Percentiles rank a stretch among this genome's conserved stretches.
These are phyloP conservation scores for rat (Rattus norvegicus) DNA, from an alignment of 2,113 vertebrate genomes.

Conservation along the genomic window DNA sequence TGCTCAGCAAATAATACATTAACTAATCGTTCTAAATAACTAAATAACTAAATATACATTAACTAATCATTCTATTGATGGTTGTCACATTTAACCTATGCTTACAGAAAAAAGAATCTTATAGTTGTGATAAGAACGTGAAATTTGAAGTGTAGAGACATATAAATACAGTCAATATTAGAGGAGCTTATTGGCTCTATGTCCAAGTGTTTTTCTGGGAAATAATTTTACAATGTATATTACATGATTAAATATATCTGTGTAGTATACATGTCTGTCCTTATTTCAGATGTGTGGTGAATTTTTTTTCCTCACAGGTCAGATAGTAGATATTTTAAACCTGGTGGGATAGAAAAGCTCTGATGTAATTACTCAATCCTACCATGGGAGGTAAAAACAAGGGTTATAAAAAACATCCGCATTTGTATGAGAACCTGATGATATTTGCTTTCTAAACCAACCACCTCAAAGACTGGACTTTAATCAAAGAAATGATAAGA, in stretches of 20 bases:
- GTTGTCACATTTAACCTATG: neutral
- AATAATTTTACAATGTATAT: neutral
- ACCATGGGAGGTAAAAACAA: neutral
- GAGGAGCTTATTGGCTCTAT: neutral
- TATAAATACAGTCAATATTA: neutral
- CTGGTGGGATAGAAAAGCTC: neutral
- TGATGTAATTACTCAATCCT: neutral
- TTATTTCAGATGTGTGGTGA: neutral
- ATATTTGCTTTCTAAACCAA: neutral
- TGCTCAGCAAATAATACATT: neutral
- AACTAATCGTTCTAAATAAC: slow-evolving; percentile 9
- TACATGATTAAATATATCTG: neutral
- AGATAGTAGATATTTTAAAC: neutral
- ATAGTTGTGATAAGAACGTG: neutral
- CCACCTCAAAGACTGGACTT: neutral
- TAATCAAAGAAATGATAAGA: neutral
- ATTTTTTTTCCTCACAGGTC: neutral
- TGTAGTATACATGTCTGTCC: neutral
- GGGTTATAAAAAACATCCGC: too few relatives aligned
- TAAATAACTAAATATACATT: too few relatives aligned
- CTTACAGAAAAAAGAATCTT: neutral
- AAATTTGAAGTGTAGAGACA: neutral
- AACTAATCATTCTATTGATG: neutral
- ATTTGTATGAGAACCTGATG: neutral
- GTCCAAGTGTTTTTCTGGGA: neutral